Base-by-base conservation (phyloP, 2,888 invertebrate species). In the Eumerus sabulonum region DNA sequence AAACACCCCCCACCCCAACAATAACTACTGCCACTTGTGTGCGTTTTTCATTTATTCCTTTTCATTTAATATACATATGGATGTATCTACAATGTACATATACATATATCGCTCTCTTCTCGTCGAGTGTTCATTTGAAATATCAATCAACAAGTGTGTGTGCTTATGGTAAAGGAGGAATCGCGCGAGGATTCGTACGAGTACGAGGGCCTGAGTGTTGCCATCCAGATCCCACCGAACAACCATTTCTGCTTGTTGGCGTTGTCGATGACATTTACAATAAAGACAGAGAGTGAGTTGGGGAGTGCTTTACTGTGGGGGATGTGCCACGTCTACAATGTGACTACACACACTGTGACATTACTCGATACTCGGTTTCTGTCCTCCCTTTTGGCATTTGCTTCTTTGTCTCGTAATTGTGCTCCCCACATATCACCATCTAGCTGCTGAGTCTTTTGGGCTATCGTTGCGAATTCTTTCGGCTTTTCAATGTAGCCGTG, bases 121-220 rank as follows among this genome's bases (percentile, higher is more conserved):
- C 60, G 79, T 79, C 54, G 44, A 79, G 68, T 67, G 68, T 64
- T 76, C 76, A 81, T 70, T 81, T 81, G 70, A 76, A 81, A 81
- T 76, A 81, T 81, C 81, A 76, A 81, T 81, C 81, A 81, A 81
- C 81, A 81, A 81, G 81, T 81, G 81, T 79, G 77, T 72, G 73
- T 74, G 79, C 79, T 79, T 70, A 64, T 18, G 50, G 76, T 48
- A 42, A 70, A 51, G 53, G 51, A 72, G 57, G 72, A 67, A 67
- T 59, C 48, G 73, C 68, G 73, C 47, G 79, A 73, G 79, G 79
- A 73, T 79, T 59, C 73, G 56, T 71, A n/a, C 11, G n/a, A 40
- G 12, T 11, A 40, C 40, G 9, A 40, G 40, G 40, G 17, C 9
- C 14, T 36, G 17, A 53, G 62, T 19, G 68, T 68, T 72, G 77